These are phyloP conservation scores for Echiichthys vipera DNA, from an alignment of 2,797 vertebrate genomes.

Conservation along the genomic window DNA sequence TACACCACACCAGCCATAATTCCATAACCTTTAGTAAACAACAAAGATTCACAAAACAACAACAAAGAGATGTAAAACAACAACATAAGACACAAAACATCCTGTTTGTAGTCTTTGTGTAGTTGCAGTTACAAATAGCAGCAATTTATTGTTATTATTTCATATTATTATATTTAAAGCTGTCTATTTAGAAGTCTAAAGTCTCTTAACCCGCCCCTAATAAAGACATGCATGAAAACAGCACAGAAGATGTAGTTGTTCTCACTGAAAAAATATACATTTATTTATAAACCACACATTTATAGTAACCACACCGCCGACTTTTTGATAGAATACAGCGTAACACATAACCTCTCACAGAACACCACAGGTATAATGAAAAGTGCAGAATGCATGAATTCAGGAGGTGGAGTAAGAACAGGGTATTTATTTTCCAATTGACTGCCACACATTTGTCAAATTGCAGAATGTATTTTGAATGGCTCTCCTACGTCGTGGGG, in stretches of 20 bases:
- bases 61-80: not conserved
- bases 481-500: slow-evolving; percentile 21
- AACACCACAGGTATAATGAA: slow-evolving; percentile 64
- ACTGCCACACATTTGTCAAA: slow-evolving; percentile 62
- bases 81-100: not conserved
- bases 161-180: not conserved
- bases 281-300: slow-evolving; percentile 35
- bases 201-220: not conserved
- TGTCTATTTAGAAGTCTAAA: not conserved
- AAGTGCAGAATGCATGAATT: slow-evolving; percentile 72
- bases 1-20: too few relatives aligned
- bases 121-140: not conserved
- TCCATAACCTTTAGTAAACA: too few relatives aligned
- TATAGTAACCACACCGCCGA: slow-evolving; percentile 2
- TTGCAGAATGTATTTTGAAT: slow-evolving; percentile 56
- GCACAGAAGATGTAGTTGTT: not conserved
- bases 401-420: slow-evolving; percentile 51
- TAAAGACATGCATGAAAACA: slow-evolving; percentile 24
- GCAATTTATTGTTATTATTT: not conserved
- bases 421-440: slow-evolving; percentile 65
- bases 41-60: not conserved
- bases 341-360: slow-evolving; percentile 26
- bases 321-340: slow-evolving; percentile 24
- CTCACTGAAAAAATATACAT: slow-evolving; percentile 51
- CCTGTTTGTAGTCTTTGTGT: not conserved